phyloP scores from a whole-genome alignment of 30 jellyfish, hydroid and myxozoan genomes.

The Turritopsis dohrnii region DNA sequence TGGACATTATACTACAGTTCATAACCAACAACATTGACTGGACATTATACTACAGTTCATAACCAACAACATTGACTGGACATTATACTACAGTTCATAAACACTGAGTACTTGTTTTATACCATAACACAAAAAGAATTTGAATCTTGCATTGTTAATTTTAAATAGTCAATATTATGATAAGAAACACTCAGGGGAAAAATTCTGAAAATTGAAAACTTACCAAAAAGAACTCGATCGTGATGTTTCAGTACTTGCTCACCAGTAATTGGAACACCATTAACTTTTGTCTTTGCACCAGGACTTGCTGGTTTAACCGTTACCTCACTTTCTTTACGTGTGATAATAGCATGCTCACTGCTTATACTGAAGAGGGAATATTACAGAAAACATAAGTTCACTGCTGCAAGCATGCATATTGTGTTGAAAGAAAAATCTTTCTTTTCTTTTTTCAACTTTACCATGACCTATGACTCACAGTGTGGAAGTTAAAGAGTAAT shows the following conservation, averaged over 20 bases:
- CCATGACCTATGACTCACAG: background rate
- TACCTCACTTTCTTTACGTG: slow-evolving; percentile 55
- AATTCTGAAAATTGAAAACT: slow-evolving; percentile 5
- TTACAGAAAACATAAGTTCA: background rate
- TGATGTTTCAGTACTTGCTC: slow-evolving; percentile 84
- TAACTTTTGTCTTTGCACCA: slow-evolving; percentile 97
- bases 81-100: too few relatives aligned
- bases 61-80: too few relatives aligned
- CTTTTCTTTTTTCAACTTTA: background rate
- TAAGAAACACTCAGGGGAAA: too few relatives aligned
- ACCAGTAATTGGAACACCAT: slow-evolving; percentile 90
- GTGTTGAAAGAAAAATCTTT: background rate
- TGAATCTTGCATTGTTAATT: too few relatives aligned
- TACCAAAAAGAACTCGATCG: slow-evolving; percentile 88
- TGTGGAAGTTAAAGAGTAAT: too few relatives aligned
- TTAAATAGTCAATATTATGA: too few relatives aligned
- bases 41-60: too few relatives aligned
- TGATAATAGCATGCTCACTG: slow-evolving; percentile 80
- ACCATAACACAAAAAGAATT: too few relatives aligned
- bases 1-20: too few relatives aligned
- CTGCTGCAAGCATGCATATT: background rate
- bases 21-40: too few relatives aligned
- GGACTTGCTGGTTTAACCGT: slow-evolving; percentile 85
- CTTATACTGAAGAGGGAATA: slow-evolving; percentile 44
- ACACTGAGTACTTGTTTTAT: too few relatives aligned